Conservation (phyloP, 2,888 invertebrate species). For the Agrypnus murinus region DNA sequence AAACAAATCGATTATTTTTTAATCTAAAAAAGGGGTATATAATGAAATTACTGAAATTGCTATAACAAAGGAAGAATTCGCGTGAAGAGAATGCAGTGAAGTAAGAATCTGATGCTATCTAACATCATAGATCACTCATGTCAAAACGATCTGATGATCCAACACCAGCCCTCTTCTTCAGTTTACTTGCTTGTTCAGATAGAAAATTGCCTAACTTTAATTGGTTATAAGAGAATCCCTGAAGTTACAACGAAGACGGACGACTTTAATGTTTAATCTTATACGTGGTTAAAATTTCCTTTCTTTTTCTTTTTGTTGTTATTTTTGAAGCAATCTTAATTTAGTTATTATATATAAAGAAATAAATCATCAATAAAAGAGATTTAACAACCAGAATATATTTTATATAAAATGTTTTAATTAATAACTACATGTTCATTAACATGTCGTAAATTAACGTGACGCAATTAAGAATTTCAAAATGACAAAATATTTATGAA, state of each 20-base stretch:
- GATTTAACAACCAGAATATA: slow-evolving; percentile 42
- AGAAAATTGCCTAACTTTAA: slow-evolving; percentile 64
- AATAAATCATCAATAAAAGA: slow-evolving; percentile 37
- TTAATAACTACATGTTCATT: slow-evolving; percentile 45
- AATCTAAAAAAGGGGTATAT: no score
- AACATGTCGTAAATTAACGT: slow-evolving; percentile 46
- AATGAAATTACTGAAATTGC: not conserved
- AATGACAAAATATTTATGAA: slow-evolving; percentile 46
- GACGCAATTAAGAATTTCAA: slow-evolving; percentile 41
- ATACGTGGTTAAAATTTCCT: not conserved
- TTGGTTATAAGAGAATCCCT: slow-evolving; percentile 58
- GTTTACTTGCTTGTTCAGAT: slow-evolving; percentile 56
- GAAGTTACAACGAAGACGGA: slow-evolving; percentile 41
- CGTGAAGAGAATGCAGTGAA: slow-evolving; percentile 38
- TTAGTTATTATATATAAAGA: slow-evolving; percentile 37
- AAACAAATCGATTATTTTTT: no score
- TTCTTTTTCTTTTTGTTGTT: slow-evolving; percentile 16
- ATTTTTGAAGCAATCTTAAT: slow-evolving; percentile 37
- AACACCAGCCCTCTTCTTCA: slow-evolving; percentile 49
- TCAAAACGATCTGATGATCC: slow-evolving; percentile 48
- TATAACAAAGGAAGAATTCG: slow-evolving; percentile 25
- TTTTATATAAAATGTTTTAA: slow-evolving; percentile 42
- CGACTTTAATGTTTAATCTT: slow-evolving; percentile 34
- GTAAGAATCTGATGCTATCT: slow-evolving; percentile 44
- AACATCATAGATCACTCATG: slow-evolving; percentile 50